Evolutionary conservation across 2,113 vertebrate species (phyloP), one percentile per base, ranked within the genome.

Genomic region (Asarcornis scutulata): DNA sequence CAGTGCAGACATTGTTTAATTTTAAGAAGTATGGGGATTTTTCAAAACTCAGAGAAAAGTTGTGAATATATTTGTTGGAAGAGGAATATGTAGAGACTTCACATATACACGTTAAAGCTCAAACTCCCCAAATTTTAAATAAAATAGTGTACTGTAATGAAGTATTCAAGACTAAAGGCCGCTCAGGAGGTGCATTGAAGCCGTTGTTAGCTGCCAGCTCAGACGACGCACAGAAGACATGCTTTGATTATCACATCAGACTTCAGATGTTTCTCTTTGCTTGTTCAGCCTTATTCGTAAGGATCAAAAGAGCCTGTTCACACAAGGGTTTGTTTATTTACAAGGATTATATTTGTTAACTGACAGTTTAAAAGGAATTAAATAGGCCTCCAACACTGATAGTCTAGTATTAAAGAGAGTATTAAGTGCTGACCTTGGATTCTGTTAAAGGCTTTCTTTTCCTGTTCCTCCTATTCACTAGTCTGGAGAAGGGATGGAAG

Each of bases 331-430:
- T 91, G 75, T 91, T 96, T 96, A 75, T 96, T 96, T 93, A 86
- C 56, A 72, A 16, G 89, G 96, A 94, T 95, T 95, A 89, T 36
- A 64, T 60, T 86, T 66, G 85, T 86, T 91, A 95, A 83, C 59
- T 81, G 87, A 32, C 94, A 95, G 94, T 89, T 90, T 85, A 62
- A 78, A 86, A 81, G 56, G 91, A 91, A 94, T 95, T 91, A 91
- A 77, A 11, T 58, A 50, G 68, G 42, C 74, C 34, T 88, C 75
- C 64, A 40, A 3, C 48, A 5, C 1, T 44, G 82, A 42, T 36
- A 83, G 56, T 18, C 23, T 22, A 68, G 60, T 6, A n/a, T 91
- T 88, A 58, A 52, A 62, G 63, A 25, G 40, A 32, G 71, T 20
- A 38, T 91, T 79, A 89, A 93, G 58, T 6, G 17, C 74, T 52